Base-by-base conservation (phyloP, 1,140 invertebrate genomes). In the Panagrolaimus sp. region DNA sequence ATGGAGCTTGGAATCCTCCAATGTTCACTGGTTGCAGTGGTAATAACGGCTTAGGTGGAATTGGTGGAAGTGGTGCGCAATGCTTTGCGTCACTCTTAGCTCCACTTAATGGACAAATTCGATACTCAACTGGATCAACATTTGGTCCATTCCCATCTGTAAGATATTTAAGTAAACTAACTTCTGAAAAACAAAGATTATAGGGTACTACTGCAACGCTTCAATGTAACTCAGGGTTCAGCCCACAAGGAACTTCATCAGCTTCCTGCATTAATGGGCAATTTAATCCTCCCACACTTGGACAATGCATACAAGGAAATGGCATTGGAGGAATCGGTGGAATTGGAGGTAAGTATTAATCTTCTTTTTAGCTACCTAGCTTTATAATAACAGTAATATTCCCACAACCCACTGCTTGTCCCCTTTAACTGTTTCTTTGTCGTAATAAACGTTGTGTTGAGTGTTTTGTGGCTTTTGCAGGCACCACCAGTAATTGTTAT, bases 51-150 rank as follows among this genome's bases (percentile, higher is more conserved):
- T 27, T 63, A 1, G 27, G 27, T 42, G 27, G 27, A 4, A 42
- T 27, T 13, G 13, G 16, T 5, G 23, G 25, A 38, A 63, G 16
- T 42, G 62, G 25, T 5, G 2, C 2, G 7, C 31, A 63, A 38
- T 63, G 62, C 62, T 63, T 42, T 38, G 27, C 62, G 13, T 16
- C 27, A 3, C 11, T 63, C 0, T 9, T 63, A 7, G 62, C 62
- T n/a, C 62, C 62, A 1, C 27, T 31, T 1, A 63, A 63, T 63
- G 62, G 62, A 5, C 62, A 63, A 38, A 43, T 63, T 20, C 27
- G 16, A 27, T 63, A 63, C 11, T 31, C 25, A 9, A 63, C 27
- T 43, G 27, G 27, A 20, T 16, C 27, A 31, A 63, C 38, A 16
- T 31, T 63, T 31, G 62, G 62, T 4, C 62, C 62, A 1, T 63